Conservation (phyloP, 2,888 invertebrate species). For the Drosophila mimica region DNA sequence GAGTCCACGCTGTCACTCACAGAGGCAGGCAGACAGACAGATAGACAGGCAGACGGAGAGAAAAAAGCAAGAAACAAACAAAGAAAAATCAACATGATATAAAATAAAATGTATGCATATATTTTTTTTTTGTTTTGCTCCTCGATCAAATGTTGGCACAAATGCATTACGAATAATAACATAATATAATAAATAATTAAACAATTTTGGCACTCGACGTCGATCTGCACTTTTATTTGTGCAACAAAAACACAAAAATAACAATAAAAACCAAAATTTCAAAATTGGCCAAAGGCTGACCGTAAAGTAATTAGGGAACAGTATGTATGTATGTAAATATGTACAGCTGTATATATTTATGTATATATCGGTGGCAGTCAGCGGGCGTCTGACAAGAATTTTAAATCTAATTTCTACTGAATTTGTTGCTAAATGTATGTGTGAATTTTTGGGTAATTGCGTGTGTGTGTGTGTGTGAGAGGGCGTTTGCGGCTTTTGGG, state of each 20-base stretch:
- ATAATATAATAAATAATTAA: conserved; percentile 30
- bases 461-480: neutral
- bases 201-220: conserved; percentile 9
- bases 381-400: neutral
- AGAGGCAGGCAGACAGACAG: conserved; percentile 25
- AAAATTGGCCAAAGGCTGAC: neutral
- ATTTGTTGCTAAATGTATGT: conserved; percentile 38
- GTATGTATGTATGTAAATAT: neutral
- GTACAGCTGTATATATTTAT: neutral
- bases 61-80: neutral
- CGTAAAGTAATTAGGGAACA: neutral
- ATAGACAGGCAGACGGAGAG: neutral
- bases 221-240: neutral
- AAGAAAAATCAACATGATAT: neutral
- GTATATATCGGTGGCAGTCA: conserved; percentile 1
- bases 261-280: neutral
- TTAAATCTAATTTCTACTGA: conserved; percentile 47
- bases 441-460: conserved; percentile 4
- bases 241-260: neutral
- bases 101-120: neutral
- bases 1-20: conserved; percentile 59
- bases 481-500: conserved; percentile 7
- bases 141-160: neutral
- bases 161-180: neutral
- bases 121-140: neutral